phyloP scores from a whole-genome alignment of 2,888 invertebrate species.

The Criorhina ranunculi region DNA sequence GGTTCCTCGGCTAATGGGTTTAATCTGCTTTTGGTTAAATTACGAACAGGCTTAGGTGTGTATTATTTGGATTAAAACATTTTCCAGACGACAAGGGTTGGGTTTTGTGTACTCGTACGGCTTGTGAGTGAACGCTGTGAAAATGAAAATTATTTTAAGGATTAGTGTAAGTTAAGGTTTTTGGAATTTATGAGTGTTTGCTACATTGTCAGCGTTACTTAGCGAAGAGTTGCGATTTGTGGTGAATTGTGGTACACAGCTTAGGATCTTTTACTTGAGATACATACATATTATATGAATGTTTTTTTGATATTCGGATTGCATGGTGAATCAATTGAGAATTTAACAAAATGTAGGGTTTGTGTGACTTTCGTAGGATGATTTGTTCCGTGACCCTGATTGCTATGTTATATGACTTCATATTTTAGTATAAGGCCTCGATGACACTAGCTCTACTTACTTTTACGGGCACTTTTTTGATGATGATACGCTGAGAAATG shows the following conservation, averaged over 20 bases:
- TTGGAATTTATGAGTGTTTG: constrained; percentile 5
- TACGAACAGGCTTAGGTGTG: constrained; percentile 63
- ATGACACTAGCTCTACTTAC: too few species aligned
- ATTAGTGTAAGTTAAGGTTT: constrained; percentile 35
- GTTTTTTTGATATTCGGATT: neutral
- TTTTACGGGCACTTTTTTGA: too few species aligned
- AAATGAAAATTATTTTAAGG: constrained; percentile 51
- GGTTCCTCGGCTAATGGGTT: constrained; percentile 60
- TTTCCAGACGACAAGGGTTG: constrained; percentile 36
- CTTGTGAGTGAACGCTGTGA: constrained; percentile 11
- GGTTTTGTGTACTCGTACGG: constrained; percentile 2
- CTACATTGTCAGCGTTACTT: constrained; percentile 10
- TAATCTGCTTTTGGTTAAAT: constrained; percentile 69
- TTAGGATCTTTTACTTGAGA: neutral
- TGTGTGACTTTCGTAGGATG: too few species aligned
- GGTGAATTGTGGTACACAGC: neutral
- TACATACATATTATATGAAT: too few species aligned
- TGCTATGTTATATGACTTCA: too few species aligned
- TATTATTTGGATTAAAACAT: constrained; percentile 70
- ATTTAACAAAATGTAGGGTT: too few species aligned
- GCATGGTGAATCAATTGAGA: neutral
- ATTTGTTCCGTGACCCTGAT: too few species aligned
- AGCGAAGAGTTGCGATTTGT: constrained; percentile 3
- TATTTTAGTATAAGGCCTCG: too few species aligned
- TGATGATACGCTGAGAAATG: too few species aligned